phyloP scores from a whole-genome alignment of 2,113 vertebrate species.

The Ochotona curzoniae region DNA sequence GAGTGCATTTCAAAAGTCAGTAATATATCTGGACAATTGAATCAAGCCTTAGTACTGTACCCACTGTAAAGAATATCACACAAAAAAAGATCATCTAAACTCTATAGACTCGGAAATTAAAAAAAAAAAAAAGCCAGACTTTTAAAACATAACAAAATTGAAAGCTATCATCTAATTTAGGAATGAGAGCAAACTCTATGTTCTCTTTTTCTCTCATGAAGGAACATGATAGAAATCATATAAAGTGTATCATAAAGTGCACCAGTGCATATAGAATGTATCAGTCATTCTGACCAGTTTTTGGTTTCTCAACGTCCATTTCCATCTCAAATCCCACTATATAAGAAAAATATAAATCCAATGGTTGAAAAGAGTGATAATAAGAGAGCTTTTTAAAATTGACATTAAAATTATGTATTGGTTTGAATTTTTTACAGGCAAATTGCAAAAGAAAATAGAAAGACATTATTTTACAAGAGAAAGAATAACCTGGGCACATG shows the following conservation, averaged over 20 bases:
- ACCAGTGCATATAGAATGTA: background rate
- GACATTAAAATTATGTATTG: background rate
- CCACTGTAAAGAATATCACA: background rate
- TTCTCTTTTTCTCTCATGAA: background rate
- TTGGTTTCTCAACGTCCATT: background rate
- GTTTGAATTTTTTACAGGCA: background rate
- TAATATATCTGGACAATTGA: background rate
- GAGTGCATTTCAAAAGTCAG: background rate
- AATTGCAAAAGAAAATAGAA: conserved; percentile 16
- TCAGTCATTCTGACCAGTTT: background rate
- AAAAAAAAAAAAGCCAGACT: background rate
- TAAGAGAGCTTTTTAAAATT: background rate
- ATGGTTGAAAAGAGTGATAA: background rate
- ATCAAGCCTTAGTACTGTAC: background rate
- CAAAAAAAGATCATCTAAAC: background rate
- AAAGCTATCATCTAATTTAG: background rate
- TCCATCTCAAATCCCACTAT: background rate
- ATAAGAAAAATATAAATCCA: background rate
- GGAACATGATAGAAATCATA: too few relatives aligned
- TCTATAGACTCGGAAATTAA: background rate
- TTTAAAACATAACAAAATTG: background rate
- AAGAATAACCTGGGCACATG: background rate
- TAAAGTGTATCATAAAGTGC: too few relatives aligned
- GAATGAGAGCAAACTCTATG: accelerated
- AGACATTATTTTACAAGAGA: background rate